Conservation (phyloP, 2,888 invertebrate species). For the Acheta domesticus region DNA sequence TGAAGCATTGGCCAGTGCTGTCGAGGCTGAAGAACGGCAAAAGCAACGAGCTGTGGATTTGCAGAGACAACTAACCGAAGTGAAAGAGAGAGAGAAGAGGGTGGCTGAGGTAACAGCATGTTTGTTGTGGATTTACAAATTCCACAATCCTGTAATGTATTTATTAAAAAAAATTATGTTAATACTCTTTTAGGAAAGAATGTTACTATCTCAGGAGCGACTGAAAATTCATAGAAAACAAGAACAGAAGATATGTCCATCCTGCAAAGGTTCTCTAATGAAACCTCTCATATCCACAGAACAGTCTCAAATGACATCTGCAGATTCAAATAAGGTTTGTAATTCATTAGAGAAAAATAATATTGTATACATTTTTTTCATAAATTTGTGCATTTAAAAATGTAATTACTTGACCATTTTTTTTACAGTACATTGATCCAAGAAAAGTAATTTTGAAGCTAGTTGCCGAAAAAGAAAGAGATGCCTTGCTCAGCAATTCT, state of each 20-base stretch:
- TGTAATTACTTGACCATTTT: not conserved
- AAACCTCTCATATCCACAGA: not conserved
- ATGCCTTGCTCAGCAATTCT: not conserved
- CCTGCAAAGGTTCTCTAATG: not conserved
- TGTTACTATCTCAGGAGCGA: not conserved
- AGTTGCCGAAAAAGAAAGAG: slow-evolving; percentile 4
- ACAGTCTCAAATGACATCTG: not conserved
- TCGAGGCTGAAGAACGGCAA: not conserved
- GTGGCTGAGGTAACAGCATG: not conserved
- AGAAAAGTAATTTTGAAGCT: not conserved
- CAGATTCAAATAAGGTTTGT: not conserved
- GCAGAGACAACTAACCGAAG: not conserved
- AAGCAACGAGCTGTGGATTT: not conserved
- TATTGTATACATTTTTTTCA: not conserved
- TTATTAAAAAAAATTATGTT: not conserved
- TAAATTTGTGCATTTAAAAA: not conserved
- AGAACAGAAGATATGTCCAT: not conserved
- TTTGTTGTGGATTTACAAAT: not conserved
- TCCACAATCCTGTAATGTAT: not conserved
- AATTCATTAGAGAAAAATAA: too few species aligned
- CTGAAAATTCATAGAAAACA: not conserved
- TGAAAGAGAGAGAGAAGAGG: not conserved
- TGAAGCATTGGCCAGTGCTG: not conserved
- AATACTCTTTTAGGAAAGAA: not conserved
- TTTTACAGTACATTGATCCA: not conserved